Evolutionary conservation across 2,888 invertebrate genomes (phyloP).

Genomic region (Synergus laeviventris): DNA sequence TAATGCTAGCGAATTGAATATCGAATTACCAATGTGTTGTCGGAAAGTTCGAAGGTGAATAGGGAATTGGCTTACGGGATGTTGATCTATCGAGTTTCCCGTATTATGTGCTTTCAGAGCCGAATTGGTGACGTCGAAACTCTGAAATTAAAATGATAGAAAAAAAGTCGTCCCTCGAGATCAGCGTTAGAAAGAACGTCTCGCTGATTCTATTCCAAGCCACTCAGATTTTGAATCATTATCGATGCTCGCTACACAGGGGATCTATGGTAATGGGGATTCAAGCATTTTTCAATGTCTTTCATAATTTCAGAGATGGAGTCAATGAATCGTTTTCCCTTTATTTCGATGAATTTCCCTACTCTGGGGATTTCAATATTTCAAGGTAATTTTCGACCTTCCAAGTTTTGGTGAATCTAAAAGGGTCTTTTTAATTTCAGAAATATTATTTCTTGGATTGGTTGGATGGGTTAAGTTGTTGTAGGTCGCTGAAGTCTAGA

Average conservation of each 20-base stretch:
- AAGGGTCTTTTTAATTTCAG: constrained; percentile 11
- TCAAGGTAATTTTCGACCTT: neutral
- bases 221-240: constrained; percentile 32
- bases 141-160: constrained; percentile 14
- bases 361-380: neutral
- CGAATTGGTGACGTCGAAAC: constrained; percentile 24
- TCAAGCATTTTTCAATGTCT: constrained; percentile 8
- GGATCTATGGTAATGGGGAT: neutral
- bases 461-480: constrained; percentile 46
- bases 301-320: constrained; percentile 4
- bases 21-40: constrained; percentile 53
- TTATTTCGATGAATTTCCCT: neutral
- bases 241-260: constrained; percentile 1
- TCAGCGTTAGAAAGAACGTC: constrained; percentile 25
- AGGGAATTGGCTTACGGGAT: constrained; percentile 24
- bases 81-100: constrained; percentile 37
- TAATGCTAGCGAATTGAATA: constrained; percentile 53
- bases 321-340: constrained; percentile 21
- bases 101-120: constrained; percentile 16
- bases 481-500: constrained; percentile 60
- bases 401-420: neutral
- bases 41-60: constrained; percentile 45
- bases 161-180: constrained; percentile 8
- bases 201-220: constrained; percentile 35
- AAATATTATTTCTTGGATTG: constrained; percentile 33